Evolutionary conservation across 2,888 invertebrate species (phyloP).

Genomic region (Pachycephus smyrnensis): DNA sequence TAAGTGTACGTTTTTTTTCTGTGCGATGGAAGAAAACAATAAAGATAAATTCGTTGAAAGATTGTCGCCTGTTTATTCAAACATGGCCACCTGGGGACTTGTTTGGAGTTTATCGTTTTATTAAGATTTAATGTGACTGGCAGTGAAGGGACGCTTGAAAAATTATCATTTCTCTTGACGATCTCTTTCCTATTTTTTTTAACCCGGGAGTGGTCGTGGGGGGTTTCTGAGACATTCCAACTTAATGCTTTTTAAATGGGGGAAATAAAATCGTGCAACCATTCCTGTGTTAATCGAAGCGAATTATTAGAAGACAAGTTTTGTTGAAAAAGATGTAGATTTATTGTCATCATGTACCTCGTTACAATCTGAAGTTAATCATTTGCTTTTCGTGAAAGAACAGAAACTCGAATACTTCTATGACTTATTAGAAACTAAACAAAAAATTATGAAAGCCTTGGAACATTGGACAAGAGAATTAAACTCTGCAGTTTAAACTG

Average conservation of each 20-base stretch:
- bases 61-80: conserved; percentile 21
- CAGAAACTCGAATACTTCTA: conserved; percentile 69
- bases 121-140: not conserved
- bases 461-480: conserved; percentile 69
- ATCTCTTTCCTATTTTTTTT: not conserved
- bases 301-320: conserved; percentile 34
- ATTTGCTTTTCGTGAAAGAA: conserved; percentile 68
- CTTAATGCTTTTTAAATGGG: too few species aligned
- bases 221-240: too few species aligned
- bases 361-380: conserved; percentile 52
- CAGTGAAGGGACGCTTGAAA: not conserved
- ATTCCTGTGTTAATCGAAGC: too few species aligned
- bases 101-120: not conserved
- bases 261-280: too few species aligned
- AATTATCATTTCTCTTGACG: not conserved
- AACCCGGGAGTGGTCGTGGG: too few species aligned
- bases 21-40: conserved; percentile 26
- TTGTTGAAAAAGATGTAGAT: conserved; percentile 44
- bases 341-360: conserved; percentile 44
- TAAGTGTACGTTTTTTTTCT: conserved; percentile 45
- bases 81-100: not conserved
- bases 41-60: conserved; percentile 47
- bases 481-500: conserved; percentile 72
- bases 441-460: conserved; percentile 71
- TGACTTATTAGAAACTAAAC: conserved; percentile 69